Percentiles rank a stretch among this genome's conserved stretches.
phyloP scores from a whole-genome alignment of 2,113 vertebrate genomes.

The Bubo blakistoni region DNA sequence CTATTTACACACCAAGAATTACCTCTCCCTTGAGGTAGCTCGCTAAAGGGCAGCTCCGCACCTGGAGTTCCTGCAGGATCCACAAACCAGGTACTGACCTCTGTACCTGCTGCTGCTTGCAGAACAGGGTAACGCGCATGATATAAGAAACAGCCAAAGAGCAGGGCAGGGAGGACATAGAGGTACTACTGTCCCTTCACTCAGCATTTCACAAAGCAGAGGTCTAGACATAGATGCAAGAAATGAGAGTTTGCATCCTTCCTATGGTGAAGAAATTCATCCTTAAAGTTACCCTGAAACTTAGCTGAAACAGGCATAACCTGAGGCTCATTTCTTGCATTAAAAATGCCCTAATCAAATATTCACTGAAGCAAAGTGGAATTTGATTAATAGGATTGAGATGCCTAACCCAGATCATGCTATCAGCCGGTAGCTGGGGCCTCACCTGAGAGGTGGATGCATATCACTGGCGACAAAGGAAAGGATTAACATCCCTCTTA shows the following conservation, averaged over 20 bases:
- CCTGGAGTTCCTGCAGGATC: neutral
- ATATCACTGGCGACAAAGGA: neutral
- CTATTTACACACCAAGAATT: neutral
- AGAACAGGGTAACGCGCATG: accelerated
- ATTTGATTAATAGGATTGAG: neutral
- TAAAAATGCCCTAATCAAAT: neutral
- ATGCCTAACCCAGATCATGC: neutral
- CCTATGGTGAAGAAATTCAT: neutral
- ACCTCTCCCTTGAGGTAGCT: neutral
- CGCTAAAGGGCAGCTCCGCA: neutral
- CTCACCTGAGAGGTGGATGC: neutral
- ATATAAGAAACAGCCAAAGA: neutral
- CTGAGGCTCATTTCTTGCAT: neutral
- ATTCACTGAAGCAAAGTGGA: neutral
- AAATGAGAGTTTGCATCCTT: neutral
- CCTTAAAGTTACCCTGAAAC: neutral
- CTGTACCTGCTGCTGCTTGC: neutral
- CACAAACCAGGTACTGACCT: too few relatives aligned
- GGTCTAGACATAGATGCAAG: neutral
- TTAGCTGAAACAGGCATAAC: neutral
- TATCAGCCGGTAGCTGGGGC: neutral
- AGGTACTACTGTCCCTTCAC: too few relatives aligned
- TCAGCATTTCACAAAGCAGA: neutral
- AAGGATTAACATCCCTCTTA: neutral
- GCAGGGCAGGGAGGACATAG: neutral